Evolutionary conservation across 2,888 invertebrate species (phyloP).

Genomic region (Junonia oenone): DNA sequence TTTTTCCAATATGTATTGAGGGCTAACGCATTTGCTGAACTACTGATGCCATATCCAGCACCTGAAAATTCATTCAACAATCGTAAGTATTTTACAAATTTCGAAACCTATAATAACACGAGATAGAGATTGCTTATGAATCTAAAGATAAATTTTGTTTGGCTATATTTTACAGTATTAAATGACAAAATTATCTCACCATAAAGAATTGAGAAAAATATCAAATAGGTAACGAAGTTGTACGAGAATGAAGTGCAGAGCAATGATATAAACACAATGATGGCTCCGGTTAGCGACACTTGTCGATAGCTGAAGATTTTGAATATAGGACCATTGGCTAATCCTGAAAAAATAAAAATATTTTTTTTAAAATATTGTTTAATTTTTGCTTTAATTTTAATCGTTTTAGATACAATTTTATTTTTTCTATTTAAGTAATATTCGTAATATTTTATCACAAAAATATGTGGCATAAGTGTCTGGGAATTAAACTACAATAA

Average conservation of each 20-base stretch:
- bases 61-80: conserved; percentile 58
- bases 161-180: no score
- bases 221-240: conserved; percentile 81
- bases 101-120: no score
- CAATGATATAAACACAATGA: conserved; percentile 79
- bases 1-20: conserved; percentile 45
- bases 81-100: no score
- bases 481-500: no score
- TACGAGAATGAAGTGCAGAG: conserved; percentile 81
- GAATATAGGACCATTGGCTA: conserved; percentile 86
- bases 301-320: conserved; percentile 83
- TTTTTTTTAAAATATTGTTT: neutral
- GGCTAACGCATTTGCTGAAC: conserved; percentile 84
- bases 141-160: no score
- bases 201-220: conserved; percentile 83
- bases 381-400: neutral
- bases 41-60: conserved; percentile 82
- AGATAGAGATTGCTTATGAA: no score
- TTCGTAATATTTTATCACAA: no score
- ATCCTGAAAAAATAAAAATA: conserved; percentile 65
- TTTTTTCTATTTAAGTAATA: no score
- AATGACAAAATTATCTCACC: conserved; percentile 74
- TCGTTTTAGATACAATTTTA: no score
- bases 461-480: no score
- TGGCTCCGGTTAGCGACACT: conserved; percentile 82